phyloP scores from a whole-genome alignment of 2,888 invertebrate species.

The Athrips mouffetella region DNA sequence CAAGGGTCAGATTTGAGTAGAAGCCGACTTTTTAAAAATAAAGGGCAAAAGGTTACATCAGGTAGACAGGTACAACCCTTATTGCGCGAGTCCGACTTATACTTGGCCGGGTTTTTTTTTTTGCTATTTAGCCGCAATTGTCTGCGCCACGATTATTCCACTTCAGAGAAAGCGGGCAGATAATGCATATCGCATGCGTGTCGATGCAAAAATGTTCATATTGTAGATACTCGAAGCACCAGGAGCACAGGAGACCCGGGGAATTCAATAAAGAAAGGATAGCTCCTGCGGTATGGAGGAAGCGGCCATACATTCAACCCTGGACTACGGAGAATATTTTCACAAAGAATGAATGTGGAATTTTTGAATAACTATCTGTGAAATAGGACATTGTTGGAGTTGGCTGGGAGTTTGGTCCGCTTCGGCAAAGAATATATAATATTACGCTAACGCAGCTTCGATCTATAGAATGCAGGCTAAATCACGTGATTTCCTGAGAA shows the following conservation, averaged over 20 bases:
- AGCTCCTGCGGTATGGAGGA: slow-evolving; percentile 24
- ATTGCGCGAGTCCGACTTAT: too few species aligned
- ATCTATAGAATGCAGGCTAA: too few species aligned
- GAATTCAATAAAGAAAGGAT: slow-evolving; percentile 68
- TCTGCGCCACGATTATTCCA: not conserved
- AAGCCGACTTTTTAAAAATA: too few species aligned
- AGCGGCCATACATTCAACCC: slow-evolving; percentile 10
- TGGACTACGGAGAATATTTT: slow-evolving; percentile 1
- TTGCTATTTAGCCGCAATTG: not conserved
- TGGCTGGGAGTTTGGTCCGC: not conserved
- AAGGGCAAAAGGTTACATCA: too few species aligned
- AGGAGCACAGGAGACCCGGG: slow-evolving; percentile 33
- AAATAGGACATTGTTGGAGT: not conserved
- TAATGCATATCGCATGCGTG: not conserved
- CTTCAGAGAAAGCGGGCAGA: too few species aligned
- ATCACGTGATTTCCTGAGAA: too few species aligned
- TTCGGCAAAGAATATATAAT: not conserved
- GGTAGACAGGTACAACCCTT: too few species aligned
- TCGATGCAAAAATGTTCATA: slow-evolving; percentile 19
- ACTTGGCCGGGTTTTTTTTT: too few species aligned
- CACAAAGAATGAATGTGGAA: slow-evolving; percentile 1
- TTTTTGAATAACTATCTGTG: slow-evolving; percentile 2
- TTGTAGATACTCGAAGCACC: slow-evolving; percentile 14
- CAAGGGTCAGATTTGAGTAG: too few species aligned
- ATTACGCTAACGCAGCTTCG: not conserved